A percentile compares a stretch with the other conserved stretches of the same genome.
Conservation (phyloP, 2,888 invertebrate genomes). For the Scrobipalpa atriplicella region DNA sequence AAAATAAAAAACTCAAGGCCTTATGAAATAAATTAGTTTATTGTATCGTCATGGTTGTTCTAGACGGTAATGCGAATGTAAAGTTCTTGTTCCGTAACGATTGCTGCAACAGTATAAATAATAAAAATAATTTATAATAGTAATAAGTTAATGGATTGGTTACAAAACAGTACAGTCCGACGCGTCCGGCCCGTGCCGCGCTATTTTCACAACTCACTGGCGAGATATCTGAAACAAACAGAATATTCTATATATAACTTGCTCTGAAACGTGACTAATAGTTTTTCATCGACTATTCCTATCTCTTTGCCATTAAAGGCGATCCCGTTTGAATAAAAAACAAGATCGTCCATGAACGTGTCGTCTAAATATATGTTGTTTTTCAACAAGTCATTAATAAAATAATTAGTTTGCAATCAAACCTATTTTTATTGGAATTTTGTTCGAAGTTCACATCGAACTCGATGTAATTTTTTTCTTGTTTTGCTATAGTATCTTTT, state of each 20-base stretch:
- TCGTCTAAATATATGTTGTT: background rate
- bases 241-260: background rate
- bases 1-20: constrained; percentile 53
- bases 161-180: constrained; percentile 72
- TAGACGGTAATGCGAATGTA: constrained; percentile 57
- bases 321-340: background rate
- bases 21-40: constrained; percentile 83
- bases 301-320: background rate
- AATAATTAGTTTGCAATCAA: too few species aligned
- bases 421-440: too few species aligned
- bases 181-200: constrained; percentile 52
- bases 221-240: constrained; percentile 58
- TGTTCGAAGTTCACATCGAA: too few species aligned
- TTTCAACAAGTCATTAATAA: background rate
- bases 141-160: constrained; percentile 80
- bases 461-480: background rate
- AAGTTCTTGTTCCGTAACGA: constrained; percentile 71
- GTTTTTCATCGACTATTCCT: background rate
- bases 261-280: constrained; percentile 4
- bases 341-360: background rate
- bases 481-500: background rate
- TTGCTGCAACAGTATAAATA: constrained; percentile 79
- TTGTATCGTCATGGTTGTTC: constrained; percentile 71
- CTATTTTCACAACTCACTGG: constrained; percentile 57
- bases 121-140: constrained; percentile 82